These are phyloP conservation scores for Macrotis lagotis DNA, from an alignment of 2,113 vertebrate genomes.

Conservation along the genomic window DNA sequence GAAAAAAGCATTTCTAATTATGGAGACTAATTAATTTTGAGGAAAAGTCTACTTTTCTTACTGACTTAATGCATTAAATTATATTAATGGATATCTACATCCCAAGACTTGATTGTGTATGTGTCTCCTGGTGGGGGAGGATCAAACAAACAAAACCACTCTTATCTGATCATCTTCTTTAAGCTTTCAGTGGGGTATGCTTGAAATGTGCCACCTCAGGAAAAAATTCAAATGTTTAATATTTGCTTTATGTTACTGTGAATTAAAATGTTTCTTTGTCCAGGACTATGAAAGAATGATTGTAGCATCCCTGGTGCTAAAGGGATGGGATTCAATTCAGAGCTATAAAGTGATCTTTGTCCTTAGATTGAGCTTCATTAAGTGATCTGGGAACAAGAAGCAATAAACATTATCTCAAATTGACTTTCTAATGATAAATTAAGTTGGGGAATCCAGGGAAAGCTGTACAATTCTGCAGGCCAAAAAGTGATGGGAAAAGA, in stretches of 20 bases:
- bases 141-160: slow-evolving; percentile 16
- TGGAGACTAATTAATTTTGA: slow-evolving; percentile 71
- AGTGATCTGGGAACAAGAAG: neutral
- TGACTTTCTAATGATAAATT: neutral
- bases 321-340: neutral
- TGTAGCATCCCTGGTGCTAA: neutral
- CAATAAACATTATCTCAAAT: neutral
- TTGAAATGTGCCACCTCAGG: neutral
- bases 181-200: neutral
- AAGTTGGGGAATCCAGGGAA: neutral
- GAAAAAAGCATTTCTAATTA: slow-evolving; percentile 67
- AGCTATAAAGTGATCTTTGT: neutral
- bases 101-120: slow-evolving; percentile 51
- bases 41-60: slow-evolving; percentile 73
- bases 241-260: neutral
- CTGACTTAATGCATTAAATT: slow-evolving; percentile 73
- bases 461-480: neutral
- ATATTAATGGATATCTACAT: slow-evolving; percentile 63
- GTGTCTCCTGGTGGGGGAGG: neutral
- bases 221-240: neutral
- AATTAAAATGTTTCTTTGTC: slow-evolving; percentile 5
- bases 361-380: neutral
- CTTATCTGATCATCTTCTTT: neutral
- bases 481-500: neutral
- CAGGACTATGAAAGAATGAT: neutral